phyloP scores from a whole-genome alignment of 2,797 vertebrate species.

The Bradypodion pumilum region DNA sequence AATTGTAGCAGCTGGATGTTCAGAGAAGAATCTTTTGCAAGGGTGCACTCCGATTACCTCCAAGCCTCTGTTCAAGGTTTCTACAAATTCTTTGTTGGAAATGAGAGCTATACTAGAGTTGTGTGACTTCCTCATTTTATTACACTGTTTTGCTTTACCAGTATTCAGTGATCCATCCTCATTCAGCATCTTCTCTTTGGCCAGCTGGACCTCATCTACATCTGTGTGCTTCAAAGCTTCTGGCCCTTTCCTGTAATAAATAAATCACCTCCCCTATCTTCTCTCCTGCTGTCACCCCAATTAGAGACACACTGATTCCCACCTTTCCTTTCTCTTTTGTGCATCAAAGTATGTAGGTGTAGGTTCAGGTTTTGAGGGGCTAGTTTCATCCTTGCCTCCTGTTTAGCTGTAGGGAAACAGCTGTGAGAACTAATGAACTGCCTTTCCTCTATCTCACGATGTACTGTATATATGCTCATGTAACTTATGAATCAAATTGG shows the following conservation, averaged over 20 bases:
- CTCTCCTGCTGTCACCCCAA: neutral
- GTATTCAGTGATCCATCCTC: neutral
- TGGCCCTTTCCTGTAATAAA: neutral
- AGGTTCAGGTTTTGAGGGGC: neutral
- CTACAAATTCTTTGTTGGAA: neutral
- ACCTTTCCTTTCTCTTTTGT: neutral
- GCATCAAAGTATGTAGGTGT: neutral
- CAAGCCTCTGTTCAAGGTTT: neutral
- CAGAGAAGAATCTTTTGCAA: too few species aligned
- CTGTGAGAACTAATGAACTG: constrained; percentile 44
- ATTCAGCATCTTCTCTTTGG: neutral
- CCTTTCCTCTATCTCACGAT: neutral
- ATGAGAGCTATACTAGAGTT: neutral
- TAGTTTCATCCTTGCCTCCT: neutral
- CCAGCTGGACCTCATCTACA: neutral
- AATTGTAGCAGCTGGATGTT: too few species aligned
- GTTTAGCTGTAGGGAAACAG: neutral
- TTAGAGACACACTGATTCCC: neutral
- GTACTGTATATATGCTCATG: neutral
- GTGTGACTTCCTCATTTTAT: neutral
- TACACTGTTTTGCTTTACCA: neutral
- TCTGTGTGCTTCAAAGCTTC: neutral
- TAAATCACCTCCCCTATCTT: neutral
- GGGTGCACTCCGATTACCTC: neutral
- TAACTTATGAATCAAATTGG: neutral